Evolutionary conservation across 1,140 invertebrate genomes (phyloP).

Genomic region (Heliconius himera): DNA sequence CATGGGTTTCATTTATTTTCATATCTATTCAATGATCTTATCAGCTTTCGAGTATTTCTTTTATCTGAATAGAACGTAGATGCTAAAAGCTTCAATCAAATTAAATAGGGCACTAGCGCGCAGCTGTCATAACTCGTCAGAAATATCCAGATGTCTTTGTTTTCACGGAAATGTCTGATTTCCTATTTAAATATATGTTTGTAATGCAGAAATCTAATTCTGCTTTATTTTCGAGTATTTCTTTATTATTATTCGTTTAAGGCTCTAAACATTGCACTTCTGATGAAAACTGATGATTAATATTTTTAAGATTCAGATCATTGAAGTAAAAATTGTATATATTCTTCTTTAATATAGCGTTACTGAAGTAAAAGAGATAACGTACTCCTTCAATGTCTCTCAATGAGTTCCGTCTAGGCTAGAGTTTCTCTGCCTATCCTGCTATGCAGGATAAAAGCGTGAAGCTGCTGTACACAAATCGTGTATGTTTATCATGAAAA

Average conservation of each 20-base stretch:
- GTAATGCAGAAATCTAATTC: neutral
- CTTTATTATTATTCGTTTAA: neutral
- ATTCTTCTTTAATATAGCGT: too few relatives aligned
- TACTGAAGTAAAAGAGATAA: too few relatives aligned
- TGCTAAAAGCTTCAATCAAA: constrained; percentile 29
- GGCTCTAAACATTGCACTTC: neutral
- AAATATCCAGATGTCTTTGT: constrained; percentile 7
- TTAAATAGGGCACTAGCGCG: constrained; percentile 29
- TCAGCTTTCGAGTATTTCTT: constrained; percentile 21
- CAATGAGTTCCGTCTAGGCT: too few relatives aligned
- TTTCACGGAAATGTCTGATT: neutral
- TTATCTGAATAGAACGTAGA: neutral
- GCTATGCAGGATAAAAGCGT: too few relatives aligned
- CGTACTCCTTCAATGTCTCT: too few relatives aligned
- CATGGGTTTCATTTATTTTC: neutral
- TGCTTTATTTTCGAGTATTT: neutral
- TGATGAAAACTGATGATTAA: too few relatives aligned
- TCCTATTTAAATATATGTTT: neutral
- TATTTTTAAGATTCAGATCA: too few relatives aligned
- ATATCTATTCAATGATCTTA: constrained; percentile 17
- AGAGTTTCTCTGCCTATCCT: too few relatives aligned
- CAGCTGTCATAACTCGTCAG: constrained; percentile 30
- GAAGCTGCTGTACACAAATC: too few relatives aligned
- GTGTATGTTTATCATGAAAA: too few relatives aligned
- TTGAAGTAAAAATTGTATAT: too few relatives aligned